Evolutionary conservation across 2,113 vertebrate genomes (phyloP), one percentile per base, ranked within the genome.

Genomic region (Siphamia tubifer): DNA sequence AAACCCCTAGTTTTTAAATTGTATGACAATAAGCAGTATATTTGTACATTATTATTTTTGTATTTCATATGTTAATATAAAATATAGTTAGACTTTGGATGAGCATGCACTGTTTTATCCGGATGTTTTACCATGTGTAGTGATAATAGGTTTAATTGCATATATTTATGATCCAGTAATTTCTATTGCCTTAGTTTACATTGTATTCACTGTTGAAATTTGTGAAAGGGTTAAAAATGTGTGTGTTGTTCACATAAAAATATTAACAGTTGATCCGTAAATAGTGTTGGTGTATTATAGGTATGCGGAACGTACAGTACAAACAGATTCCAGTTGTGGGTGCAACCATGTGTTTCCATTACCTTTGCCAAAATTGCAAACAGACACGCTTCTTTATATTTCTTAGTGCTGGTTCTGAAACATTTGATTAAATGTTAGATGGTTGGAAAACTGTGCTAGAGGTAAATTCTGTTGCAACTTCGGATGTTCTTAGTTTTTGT

Each of bases 311-410:
- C 21, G 44, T 52, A 56, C 44, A 72, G 45, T 54, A 17, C 48
- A 81, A 68, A 73, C 72, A 71, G 40, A 71, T 47, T 69, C 49
- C 55, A 56, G 23, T 48, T 27, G 39, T 58, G 38, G 36, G 42
- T 64, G 34, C 74, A 56, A 61, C 49, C 47, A 30, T 83, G 51
- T 68, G 56, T 78, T 85, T 78, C 72, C 75, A 75, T 76, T 63
- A 61, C 61, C 38, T 79, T 69, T 48, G 34, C 57, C 71, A 24
- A 53, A 81, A 82, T 58, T 48, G 42, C 53, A 25, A 38, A 49
- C 72, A 71, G 63, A 54, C 56, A 35, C 67, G 19, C 47, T 53
- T 48, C 34, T 82, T 64, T 48, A 44, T 60, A 32, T 64, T 38
- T 44, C 10, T 28, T 40, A n/a, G n/a, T 17, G 32, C 36, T 45